A percentile compares a stretch with the other conserved stretches of the same genome.
Conservation (phyloP, 2,113 vertebrate genomes). For the Actinemys pallida region DNA sequence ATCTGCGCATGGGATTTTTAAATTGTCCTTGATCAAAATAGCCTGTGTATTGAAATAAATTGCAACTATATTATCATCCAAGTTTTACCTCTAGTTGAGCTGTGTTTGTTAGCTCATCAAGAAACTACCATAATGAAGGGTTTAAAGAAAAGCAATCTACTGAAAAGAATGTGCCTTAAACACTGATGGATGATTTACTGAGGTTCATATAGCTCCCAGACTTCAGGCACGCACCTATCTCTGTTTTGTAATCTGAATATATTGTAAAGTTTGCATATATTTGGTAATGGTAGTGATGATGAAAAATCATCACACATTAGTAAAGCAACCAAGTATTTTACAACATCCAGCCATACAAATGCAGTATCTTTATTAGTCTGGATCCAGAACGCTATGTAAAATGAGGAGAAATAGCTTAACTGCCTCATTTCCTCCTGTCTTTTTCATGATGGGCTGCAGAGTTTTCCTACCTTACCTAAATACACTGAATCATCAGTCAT, state of each 20-base stretch:
- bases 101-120: slow-evolving; percentile 31
- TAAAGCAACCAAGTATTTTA: slow-evolving; percentile 3
- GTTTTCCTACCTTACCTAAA: neutral
- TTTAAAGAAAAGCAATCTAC: slow-evolving; percentile 29
- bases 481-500: neutral
- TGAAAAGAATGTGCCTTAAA: slow-evolving; percentile 3
- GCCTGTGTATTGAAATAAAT: slow-evolving; percentile 38
- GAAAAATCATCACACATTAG: slow-evolving; percentile 31
- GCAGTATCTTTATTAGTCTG: neutral
- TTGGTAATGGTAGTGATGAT: neutral
- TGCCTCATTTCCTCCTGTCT: neutral
- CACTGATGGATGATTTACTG: slow-evolving; percentile 11
- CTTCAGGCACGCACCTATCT: neutral
- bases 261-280: neutral
- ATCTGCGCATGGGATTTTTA: slow-evolving; percentile 8
- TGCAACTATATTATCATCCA: slow-evolving; percentile 24
- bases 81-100: slow-evolving; percentile 48
- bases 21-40: slow-evolving; percentile 32
- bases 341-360: slow-evolving; percentile 11
- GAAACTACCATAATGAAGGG: neutral
- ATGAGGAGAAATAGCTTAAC: neutral
- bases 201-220: slow-evolving; percentile 3
- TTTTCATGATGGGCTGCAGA: slow-evolving; percentile 6
- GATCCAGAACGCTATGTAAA: neutral
- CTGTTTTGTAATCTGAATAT: slow-evolving; percentile 8